phyloP scores from a whole-genome alignment of 2,113 vertebrate genomes.

The Mugil cephalus region DNA sequence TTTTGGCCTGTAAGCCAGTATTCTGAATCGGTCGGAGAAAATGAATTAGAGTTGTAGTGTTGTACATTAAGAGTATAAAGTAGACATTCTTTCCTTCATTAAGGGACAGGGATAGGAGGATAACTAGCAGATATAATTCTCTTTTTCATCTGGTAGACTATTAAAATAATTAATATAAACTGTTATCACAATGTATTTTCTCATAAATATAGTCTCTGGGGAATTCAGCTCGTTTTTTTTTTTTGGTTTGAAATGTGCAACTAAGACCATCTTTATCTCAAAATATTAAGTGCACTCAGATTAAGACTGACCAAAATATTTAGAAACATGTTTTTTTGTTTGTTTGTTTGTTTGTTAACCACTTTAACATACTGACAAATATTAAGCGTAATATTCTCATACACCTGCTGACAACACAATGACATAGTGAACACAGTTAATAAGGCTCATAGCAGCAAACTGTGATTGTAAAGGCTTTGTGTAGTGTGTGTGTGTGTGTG shows the following conservation, averaged over 20 bases:
- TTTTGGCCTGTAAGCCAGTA: conserved; percentile 10
- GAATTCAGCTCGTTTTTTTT: conserved; percentile 50
- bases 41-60: conserved; percentile 4
- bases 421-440: conserved; percentile 52
- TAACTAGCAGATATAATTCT: conserved; percentile 25
- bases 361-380: conserved; percentile 57
- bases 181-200: conserved; percentile 53
- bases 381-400: conserved; percentile 57
- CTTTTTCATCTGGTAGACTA: conserved; percentile 27
- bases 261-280: conserved; percentile 48
- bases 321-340: not conserved
- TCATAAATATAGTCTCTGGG: conserved; percentile 77
- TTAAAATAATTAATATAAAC: conserved; percentile 72
- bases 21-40: conserved; percentile 16
- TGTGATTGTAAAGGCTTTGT: conserved; percentile 63
- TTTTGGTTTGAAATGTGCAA: conserved; percentile 67
- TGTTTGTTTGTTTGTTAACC: conserved; percentile 29
- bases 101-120: conserved; percentile 1
- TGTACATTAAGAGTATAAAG: conserved; percentile 17
- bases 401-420: conserved; percentile 62
- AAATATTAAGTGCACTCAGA: conserved; percentile 66
- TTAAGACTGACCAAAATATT: conserved; percentile 56
- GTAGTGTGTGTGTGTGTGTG: conserved; percentile 30
- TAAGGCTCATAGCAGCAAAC: conserved; percentile 75
- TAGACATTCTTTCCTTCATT: conserved; percentile 43